phyloP scores from a whole-genome alignment of 2,113 vertebrate species.

The Cryptomyrus ogoouensis region DNA sequence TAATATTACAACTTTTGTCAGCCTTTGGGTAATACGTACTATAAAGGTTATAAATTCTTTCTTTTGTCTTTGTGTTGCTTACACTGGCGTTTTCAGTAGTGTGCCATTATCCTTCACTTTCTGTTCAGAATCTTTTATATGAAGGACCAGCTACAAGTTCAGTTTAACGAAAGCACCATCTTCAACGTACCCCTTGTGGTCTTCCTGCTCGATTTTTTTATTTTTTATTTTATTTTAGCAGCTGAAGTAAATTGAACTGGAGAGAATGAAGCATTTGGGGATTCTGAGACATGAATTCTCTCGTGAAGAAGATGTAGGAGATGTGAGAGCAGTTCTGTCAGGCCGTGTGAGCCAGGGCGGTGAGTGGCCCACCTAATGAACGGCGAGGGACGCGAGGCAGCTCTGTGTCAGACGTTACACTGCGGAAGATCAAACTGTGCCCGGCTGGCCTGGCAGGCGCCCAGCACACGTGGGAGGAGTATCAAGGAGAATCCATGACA shows the following conservation, averaged over 20 bases:
- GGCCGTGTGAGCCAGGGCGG: neutral
- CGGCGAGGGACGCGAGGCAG: neutral
- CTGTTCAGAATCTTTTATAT: neutral
- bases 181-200: neutral
- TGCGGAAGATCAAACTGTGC: slow-evolving; percentile 68
- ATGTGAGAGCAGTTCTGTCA: neutral
- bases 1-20: neutral
- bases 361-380: neutral
- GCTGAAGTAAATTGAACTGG: neutral
- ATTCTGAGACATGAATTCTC: neutral
- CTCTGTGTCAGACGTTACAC: neutral
- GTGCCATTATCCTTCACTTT: neutral
- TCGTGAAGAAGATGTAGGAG: neutral
- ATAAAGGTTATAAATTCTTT: neutral
- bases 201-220: neutral
- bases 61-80: neutral
- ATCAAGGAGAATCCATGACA: neutral
- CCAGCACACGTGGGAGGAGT: slow-evolving; percentile 51
- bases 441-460: slow-evolving; percentile 54
- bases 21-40: neutral
- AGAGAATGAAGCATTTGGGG: neutral
- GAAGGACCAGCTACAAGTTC: neutral
- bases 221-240: neutral
- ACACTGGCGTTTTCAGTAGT: neutral
- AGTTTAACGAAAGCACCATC: neutral